Base-by-base conservation (phyloP, 2,888 invertebrate genomes). In the Patella depressa region DNA sequence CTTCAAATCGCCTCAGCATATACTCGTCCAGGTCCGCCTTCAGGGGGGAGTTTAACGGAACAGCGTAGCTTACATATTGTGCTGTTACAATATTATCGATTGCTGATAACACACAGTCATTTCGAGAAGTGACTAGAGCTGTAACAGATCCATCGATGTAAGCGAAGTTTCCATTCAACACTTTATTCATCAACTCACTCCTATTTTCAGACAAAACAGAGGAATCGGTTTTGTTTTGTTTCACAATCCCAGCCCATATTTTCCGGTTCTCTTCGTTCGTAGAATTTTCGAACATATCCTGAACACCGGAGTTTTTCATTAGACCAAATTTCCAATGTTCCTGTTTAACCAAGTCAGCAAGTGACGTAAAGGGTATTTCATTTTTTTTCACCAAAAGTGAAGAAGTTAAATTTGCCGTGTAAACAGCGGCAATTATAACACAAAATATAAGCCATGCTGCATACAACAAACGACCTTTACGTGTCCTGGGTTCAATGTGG, bases 391-490 rank as follows among this genome's bases (percentile, higher is more conserved):
- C n/a, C 19, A 65, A 19, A 9, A 65, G 65, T 12, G 17, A 65
- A 11, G 65, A 65, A 15, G 75, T 75, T 17, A 75, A 54, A 17
- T 19, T 75, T 17, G 70, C 75, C 24, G 53, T 69, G 53, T 75
- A 75, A 29, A 70, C 70, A 54, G 75, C 75, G 14, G 75, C 71
- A 4, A 75, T 70, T 15, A 75, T 70, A 17, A 75, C 24, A 71
- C 70, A 69, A 70, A 75, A 75, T 15, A 75, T 45, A 69, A 69
- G 70, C 75, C 75, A 75, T n/a, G 75, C 45, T 34, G 75, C 45
- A 17, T 70, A 29, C n/a, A 75, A 45, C 24, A 75, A 15, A 55
- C 70, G 11, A 19, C 75, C 75, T n/a, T 70, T 69, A n/a, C 75
- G 34, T n/a, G 75, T 53, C 11, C 71, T 34, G 7, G 75, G 71